Evolutionary conservation across 2,797 vertebrate species (phyloP).

Genomic region (Cyprinodon diabolis): DNA sequence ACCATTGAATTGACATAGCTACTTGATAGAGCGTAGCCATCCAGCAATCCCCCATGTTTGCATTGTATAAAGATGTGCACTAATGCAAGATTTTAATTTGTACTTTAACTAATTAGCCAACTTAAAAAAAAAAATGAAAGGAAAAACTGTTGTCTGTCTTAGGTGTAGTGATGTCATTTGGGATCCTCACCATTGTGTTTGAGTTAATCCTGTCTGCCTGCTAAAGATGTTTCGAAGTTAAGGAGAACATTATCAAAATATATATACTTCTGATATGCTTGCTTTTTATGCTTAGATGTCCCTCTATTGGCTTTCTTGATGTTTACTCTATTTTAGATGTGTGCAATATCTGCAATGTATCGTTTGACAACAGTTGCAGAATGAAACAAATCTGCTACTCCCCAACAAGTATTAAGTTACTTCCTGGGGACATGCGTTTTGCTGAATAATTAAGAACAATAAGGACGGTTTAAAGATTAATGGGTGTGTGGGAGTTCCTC

Average conservation of each 20-base stretch:
- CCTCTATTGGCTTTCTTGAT: neutral
- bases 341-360: neutral
- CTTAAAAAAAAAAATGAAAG: too few relatives aligned
- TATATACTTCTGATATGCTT: neutral
- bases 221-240: neutral
- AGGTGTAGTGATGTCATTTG: too few relatives aligned
- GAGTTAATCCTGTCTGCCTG: too few relatives aligned
- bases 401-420: constrained; percentile 44
- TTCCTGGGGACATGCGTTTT: constrained; percentile 50
- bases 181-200: too few relatives aligned
- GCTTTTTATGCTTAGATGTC: neutral
- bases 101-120: too few relatives aligned
- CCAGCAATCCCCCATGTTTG: too few relatives aligned
- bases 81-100: too few relatives aligned
- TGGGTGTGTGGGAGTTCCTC: constrained; percentile 67
- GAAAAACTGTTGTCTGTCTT: too few relatives aligned
- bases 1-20: too few relatives aligned
- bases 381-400: constrained; percentile 18
- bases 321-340: neutral
- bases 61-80: too few relatives aligned
- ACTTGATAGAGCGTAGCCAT: too few relatives aligned
- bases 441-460: constrained; percentile 78
- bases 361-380: neutral
- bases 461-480: constrained; percentile 74
- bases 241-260: neutral